Percentiles rank a stretch among this genome's conserved stretches.
Conservation (phyloP, 1,140 invertebrate genomes). For the Aphaenogaster floridana region DNA sequence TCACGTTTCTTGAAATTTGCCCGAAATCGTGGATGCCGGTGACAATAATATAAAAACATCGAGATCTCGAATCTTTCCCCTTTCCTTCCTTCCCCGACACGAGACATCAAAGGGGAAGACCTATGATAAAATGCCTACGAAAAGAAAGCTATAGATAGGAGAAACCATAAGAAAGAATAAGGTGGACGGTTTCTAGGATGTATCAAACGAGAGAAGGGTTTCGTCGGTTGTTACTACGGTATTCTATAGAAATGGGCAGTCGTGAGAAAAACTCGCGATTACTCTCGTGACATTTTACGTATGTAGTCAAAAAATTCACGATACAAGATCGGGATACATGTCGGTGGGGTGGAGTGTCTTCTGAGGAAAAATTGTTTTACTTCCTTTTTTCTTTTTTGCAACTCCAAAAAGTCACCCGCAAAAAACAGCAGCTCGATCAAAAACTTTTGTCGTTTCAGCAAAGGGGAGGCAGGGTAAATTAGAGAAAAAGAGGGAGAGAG, state of each 20-base stretch:
- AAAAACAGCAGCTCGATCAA: constrained; percentile 80
- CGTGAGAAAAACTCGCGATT: constrained; percentile 54
- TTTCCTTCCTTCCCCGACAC: constrained; percentile 72
- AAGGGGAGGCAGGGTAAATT: constrained; percentile 38
- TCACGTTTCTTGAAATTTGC: constrained; percentile 3
- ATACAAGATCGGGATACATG: constrained; percentile 67
- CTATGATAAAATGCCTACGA: constrained; percentile 83
- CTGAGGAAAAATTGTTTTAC: constrained; percentile 76
- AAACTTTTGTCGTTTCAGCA: constrained; percentile 56
- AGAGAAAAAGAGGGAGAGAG: constrained; percentile 14
- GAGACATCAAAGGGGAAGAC: constrained; percentile 81
- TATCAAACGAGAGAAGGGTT: constrained; percentile 62
- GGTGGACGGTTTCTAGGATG: constrained; percentile 57
- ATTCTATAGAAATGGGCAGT: constrained; percentile 27
- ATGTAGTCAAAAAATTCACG: constrained; percentile 69
- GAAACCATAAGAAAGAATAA: constrained; percentile 76
- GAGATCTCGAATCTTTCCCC: neutral
- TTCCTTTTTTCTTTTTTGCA: constrained; percentile 55
- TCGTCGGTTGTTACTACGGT: constrained; percentile 52
- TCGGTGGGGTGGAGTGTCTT: constrained; percentile 68
- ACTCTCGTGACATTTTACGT: constrained; percentile 35
- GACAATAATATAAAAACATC: neutral
- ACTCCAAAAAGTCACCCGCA: constrained; percentile 79
- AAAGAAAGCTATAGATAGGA: constrained; percentile 76
- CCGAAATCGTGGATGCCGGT: neutral